Base-by-base conservation (phyloP, 2,888 invertebrate genomes). In the Ptychoptera albimana region DNA sequence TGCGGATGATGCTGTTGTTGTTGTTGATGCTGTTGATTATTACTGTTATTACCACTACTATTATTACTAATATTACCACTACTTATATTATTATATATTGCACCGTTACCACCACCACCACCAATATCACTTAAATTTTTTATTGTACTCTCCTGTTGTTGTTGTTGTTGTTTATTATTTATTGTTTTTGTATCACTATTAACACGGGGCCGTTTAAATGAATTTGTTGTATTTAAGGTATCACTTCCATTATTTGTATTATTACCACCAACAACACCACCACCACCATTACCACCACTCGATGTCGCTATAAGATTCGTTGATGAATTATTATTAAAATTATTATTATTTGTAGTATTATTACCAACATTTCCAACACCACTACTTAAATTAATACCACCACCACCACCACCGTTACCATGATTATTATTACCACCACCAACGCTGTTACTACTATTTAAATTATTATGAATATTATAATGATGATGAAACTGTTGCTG, bases 171-270 rank as follows among this genome's bases (percentile, higher is more conserved):
- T 42, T 42, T 34, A 35, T 42, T 42, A 35, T 42, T 42, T 42
- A 34, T 42, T 15, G 15, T 31, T 15, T 42, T 35, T n/a, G 58
- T 57, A 50, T 61, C 63, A 51, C 60, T 60, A 49, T 60, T 59
- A 48, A 63, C 57, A 52, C 63, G 60, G 14, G 60, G 57, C 45
- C 61, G 58, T 55, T 59, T 61, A 49, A 42, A 42, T 12, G 42
- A 35, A 42, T 42, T 42, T n/a, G 42, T 15, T 16, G 34, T 42
- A 42, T 42, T 42, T 35, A 30, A 49, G 44, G 50, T 46, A 49
- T 51, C 50, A 49, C 45, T 46, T 45, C 48, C 50, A 48, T 44
- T 29, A 8, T 12, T 42, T 36, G 16, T 12, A 40, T 40, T 46
- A 37, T 16, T 41, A 23, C 16, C 31, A 37, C 40, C 45, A 45